phyloP scores from a whole-genome alignment of 2,797 vertebrate genomes.

The Oreochromis mossambicus region DNA sequence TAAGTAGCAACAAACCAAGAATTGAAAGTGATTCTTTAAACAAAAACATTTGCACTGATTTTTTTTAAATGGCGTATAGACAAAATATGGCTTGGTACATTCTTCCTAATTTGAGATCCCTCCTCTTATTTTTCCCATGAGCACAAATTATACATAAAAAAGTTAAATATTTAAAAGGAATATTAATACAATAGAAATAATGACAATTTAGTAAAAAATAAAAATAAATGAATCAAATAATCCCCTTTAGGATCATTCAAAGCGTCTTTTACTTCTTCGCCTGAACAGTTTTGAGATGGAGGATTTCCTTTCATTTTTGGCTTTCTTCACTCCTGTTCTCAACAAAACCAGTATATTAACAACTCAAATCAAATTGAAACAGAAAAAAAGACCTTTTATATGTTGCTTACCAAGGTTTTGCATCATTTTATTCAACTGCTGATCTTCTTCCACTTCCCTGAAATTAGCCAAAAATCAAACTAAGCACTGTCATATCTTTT shows the following conservation, averaged over 20 bases:
- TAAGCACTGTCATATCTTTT: neutral
- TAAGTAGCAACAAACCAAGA: neutral
- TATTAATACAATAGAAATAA: neutral
- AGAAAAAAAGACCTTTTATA: neutral
- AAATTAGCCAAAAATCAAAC: conserved; percentile 5
- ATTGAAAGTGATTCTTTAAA: neutral
- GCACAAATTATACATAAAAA: conserved; percentile 20
- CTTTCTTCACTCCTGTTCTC: conserved; percentile 70
- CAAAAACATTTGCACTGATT: neutral
- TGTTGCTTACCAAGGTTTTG: conserved; percentile 79
- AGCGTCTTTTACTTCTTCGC: conserved; percentile 70
- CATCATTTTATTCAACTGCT: conserved; percentile 89
- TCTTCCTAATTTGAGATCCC: neutral
- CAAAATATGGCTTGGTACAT: neutral
- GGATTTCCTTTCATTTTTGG: conserved; percentile 72
- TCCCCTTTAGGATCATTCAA: conserved; percentile 43
- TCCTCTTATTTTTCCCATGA: neutral
- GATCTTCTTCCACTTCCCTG: conserved; percentile 93
- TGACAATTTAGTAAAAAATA: neutral
- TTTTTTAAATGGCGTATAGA: neutral
- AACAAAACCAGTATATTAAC: neutral
- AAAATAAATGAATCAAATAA: neutral
- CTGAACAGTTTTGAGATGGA: conserved; percentile 78
- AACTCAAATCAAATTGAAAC: neutral
- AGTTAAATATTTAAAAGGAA: neutral